Percentiles rank a stretch among this genome's conserved stretches.
phyloP scores from a whole-genome alignment of 1,140 invertebrate genomes.

The Spodoptera frugiperda region DNA sequence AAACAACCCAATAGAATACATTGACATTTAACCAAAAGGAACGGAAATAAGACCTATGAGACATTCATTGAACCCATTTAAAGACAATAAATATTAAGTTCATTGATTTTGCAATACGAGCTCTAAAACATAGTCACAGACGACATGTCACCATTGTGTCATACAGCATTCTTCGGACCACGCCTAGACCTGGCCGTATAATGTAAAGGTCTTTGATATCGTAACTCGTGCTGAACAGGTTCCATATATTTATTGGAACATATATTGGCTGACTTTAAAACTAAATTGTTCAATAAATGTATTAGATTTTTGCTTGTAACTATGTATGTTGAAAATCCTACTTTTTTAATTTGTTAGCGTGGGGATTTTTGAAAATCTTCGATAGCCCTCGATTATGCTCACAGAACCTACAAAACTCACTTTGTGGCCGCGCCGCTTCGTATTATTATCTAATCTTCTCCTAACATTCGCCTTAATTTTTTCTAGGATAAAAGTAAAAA shows the following conservation, averaged over 20 bases:
- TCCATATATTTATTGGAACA: slow-evolving; percentile 37
- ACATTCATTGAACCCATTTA: slow-evolving; percentile 18
- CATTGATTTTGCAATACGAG: slow-evolving; percentile 19
- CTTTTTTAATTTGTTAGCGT: too few species aligned
- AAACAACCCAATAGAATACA: background rate
- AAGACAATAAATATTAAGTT: slow-evolving; percentile 12
- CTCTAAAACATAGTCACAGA: background rate
- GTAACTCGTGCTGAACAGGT: slow-evolving; percentile 30
- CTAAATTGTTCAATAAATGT: too few species aligned
- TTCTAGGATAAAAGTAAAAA: too few species aligned
- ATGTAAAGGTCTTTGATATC: slow-evolving; percentile 40
- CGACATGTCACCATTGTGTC: slow-evolving; percentile 37
- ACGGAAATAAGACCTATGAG: background rate
- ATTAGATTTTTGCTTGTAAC: too few species aligned
- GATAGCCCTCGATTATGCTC: too few species aligned
- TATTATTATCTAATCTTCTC: too few species aligned
- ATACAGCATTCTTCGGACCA: slow-evolving; percentile 31
- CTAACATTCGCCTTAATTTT: too few species aligned
- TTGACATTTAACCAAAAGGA: background rate
- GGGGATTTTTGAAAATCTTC: too few species aligned
- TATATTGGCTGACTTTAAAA: slow-evolving; percentile 9
- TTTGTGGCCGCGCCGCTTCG: too few species aligned
- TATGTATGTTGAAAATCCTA: too few species aligned
- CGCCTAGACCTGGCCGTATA: slow-evolving; percentile 34
- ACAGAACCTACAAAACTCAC: too few species aligned